A percentile compares a stretch with the other conserved stretches of the same genome.
Conservation (phyloP, 2,888 invertebrate genomes). For the Nemotelus nigrinus region DNA sequence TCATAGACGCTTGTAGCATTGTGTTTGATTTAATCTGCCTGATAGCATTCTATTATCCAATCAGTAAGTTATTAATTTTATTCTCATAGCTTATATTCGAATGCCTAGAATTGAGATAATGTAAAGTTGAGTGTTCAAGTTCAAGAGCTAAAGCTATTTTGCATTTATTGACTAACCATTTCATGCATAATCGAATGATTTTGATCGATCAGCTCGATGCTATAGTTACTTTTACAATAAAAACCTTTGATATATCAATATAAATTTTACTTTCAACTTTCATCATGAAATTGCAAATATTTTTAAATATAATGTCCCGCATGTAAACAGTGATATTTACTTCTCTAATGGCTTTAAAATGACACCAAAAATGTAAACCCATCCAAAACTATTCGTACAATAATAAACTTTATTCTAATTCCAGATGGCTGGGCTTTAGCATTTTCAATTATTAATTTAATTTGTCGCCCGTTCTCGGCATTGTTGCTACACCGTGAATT, state of each 20-base stretch:
- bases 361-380: not conserved
- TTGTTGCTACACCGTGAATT: constrained; percentile 62
- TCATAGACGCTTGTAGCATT: constrained; percentile 63
- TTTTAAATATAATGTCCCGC: no score
- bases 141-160: no score
- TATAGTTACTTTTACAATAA: no score
- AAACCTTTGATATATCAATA: no score
- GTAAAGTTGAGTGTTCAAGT: no score
- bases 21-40: constrained; percentile 63
- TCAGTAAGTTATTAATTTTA: constrained; percentile 60
- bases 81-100: no score
- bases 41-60: constrained; percentile 57
- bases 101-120: no score
- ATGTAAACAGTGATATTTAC: not conserved
- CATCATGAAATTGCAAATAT: no score
- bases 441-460: constrained; percentile 62
- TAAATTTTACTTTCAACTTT: no score
- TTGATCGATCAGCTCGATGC: no score
- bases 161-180: no score
- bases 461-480: constrained; percentile 61
- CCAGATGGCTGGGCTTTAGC: constrained; percentile 63
- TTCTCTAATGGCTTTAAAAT: not conserved
- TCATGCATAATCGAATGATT: no score
- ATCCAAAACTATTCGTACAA: not conserved
- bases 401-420: constrained; percentile 19